Percentiles rank a stretch among this genome's conserved stretches.
Evolutionary conservation across 2,888 invertebrate species (phyloP).

Genomic region (Nomada fabriciana): DNA sequence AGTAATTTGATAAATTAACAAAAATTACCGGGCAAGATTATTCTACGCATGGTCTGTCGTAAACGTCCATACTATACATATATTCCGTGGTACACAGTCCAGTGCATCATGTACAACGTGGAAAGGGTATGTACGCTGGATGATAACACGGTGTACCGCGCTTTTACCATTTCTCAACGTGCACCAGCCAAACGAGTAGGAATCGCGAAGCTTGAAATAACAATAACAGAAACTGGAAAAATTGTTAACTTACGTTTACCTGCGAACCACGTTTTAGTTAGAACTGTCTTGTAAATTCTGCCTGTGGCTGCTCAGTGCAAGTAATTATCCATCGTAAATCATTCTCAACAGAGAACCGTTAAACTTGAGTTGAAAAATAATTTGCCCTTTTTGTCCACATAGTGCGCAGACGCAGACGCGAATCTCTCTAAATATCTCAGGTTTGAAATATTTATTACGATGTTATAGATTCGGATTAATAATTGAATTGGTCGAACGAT

Average conservation of each 20-base stretch:
- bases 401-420: too few species aligned
- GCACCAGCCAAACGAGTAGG: not conserved
- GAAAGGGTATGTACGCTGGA: slow-evolving; percentile 14
- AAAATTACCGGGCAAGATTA: slow-evolving; percentile 39
- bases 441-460: too few species aligned
- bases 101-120: slow-evolving; percentile 31
- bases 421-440: too few species aligned
- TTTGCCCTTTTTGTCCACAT: too few species aligned
- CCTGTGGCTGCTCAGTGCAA: not conserved
- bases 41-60: slow-evolving; percentile 26
- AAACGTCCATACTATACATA: slow-evolving; percentile 14
- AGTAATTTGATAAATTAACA: slow-evolving; percentile 45
- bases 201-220: not conserved
- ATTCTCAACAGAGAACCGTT: too few species aligned
- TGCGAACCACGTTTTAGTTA: not conserved
- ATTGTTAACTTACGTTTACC: not conserved
- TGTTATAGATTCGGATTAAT: too few species aligned
- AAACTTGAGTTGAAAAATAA: too few species aligned
- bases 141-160: slow-evolving; percentile 29
- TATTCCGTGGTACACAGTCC: not conserved
- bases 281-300: slow-evolving; percentile 10
- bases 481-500: too few species aligned
- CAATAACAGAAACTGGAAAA: not conserved
- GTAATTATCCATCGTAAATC: not conserved
- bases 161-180: slow-evolving; percentile 2